Evolutionary conservation across 2,888 invertebrate species (phyloP).

Genomic region (Autographa pulchrina): DNA sequence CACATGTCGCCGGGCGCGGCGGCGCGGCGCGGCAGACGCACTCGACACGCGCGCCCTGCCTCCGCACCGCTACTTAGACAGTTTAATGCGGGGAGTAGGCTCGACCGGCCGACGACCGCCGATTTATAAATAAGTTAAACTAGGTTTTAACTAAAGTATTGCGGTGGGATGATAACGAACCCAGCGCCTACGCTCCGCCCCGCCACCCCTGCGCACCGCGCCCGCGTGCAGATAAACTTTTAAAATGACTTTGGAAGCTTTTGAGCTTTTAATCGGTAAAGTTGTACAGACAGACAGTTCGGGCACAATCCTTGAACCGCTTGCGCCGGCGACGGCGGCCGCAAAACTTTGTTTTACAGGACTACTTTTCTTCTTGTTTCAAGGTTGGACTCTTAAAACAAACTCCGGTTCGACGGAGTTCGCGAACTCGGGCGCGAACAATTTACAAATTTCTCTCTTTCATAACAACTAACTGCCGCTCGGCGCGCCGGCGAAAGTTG

Average conservation of each 20-base stretch:
- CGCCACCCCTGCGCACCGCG: constrained; percentile 71
- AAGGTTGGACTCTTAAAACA: constrained; percentile 91
- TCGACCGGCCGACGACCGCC: constrained; percentile 76
- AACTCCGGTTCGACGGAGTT: constrained; percentile 90
- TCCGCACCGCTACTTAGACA: constrained; percentile 79
- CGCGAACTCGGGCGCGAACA: constrained; percentile 90
- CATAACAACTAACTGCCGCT: constrained; percentile 90
- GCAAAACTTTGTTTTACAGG: constrained; percentile 90
- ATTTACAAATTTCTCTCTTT: constrained; percentile 90
- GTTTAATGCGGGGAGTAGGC: constrained; percentile 78
- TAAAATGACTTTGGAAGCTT: constrained; percentile 90
- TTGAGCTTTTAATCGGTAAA: constrained; percentile 90
- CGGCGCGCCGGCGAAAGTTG: constrained; percentile 90
- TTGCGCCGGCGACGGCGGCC: constrained; percentile 90
- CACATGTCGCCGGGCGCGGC: constrained; percentile 74
- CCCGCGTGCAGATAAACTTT: constrained; percentile 90
- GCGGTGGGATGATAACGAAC: constrained; percentile 85
- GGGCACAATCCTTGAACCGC: constrained; percentile 90
- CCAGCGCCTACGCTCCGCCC: constrained; percentile 77
- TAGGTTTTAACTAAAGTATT: constrained; percentile 87
- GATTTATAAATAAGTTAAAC: constrained; percentile 88
- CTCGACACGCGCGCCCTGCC: constrained; percentile 53
- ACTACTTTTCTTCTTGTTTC: constrained; percentile 91
- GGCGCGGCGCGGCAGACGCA: constrained; percentile 57
- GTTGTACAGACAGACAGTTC: constrained; percentile 90